A percentile compares a stretch with the other conserved stretches of the same genome.
phyloP scores from a whole-genome alignment of 2,113 vertebrate species.

The Balaeniceps rex region DNA sequence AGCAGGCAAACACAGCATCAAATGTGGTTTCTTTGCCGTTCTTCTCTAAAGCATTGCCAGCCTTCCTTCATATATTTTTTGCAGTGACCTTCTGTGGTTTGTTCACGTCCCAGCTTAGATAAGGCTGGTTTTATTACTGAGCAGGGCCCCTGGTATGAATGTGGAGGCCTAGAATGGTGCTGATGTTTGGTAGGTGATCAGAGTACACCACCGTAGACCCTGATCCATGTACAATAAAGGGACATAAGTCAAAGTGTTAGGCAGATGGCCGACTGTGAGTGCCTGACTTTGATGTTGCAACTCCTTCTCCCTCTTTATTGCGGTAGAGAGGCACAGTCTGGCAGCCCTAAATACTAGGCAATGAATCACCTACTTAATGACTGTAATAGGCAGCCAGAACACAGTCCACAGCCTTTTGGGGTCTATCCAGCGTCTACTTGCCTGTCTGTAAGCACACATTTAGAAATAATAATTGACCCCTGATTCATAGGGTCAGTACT shows the following conservation, averaged over 20 bases:
- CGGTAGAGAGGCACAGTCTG: neutral
- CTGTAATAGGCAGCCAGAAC: slow-evolving; percentile 46
- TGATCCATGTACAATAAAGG: neutral
- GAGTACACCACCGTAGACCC: neutral
- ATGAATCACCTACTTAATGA: slow-evolving; percentile 58
- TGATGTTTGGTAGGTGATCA: neutral
- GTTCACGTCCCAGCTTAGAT: neutral
- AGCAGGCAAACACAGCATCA: neutral
- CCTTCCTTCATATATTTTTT: neutral
- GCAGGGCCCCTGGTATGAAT: neutral
- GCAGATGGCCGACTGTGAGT: neutral
- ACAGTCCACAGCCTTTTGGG: slow-evolving; percentile 34
- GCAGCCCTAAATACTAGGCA: slow-evolving; percentile 15
- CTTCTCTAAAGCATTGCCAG: neutral
- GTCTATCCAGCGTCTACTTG: slow-evolving; percentile 18
- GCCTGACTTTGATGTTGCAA: slow-evolving; percentile 44
- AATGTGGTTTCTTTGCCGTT: neutral
- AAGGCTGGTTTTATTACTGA: neutral
- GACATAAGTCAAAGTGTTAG: neutral
- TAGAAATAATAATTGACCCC: slow-evolving; percentile 36
- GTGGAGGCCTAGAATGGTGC: neutral
- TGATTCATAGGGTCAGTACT: slow-evolving; percentile 23
- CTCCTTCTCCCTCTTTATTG: slow-evolving; percentile 6
- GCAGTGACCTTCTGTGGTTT: neutral
- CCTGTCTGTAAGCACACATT: neutral